Evolutionary conservation across 2,797 vertebrate genomes (phyloP).

Genomic region (Cephalopachus bancanus): DNA sequence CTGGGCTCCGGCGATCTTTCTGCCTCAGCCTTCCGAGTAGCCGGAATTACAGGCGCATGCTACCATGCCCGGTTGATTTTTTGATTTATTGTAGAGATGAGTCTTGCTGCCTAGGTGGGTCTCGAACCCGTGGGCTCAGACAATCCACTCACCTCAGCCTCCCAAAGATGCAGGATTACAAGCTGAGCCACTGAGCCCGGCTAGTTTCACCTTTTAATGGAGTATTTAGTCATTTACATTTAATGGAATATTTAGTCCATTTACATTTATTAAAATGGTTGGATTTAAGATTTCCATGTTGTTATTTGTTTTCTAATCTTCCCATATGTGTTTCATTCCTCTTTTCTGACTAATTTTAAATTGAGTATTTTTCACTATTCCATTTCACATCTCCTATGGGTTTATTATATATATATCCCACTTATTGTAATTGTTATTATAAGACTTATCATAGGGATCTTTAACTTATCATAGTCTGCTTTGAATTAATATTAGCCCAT

Average conservation of each 20-base stretch:
- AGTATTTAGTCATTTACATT: slow-evolving; percentile 28
- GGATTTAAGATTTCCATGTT: not conserved
- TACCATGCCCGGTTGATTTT: too few species aligned
- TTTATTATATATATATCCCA: not conserved
- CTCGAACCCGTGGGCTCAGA: too few species aligned
- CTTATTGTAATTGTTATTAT: not conserved
- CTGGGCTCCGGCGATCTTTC: too few species aligned
- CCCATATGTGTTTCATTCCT: not conserved
- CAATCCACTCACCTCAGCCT: too few species aligned
- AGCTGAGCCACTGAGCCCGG: too few species aligned
- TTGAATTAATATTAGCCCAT: slow-evolving; percentile 18
- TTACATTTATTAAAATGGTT: not conserved
- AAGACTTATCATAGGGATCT: not conserved
- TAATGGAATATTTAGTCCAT: not conserved
- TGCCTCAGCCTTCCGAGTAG: too few species aligned
- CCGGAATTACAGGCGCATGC: too few species aligned
- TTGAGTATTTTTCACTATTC: not conserved
- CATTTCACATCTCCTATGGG: not conserved
- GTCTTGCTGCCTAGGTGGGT: too few species aligned
- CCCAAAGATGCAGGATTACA: too few species aligned
- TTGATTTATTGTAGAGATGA: too few species aligned
- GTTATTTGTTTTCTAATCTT: slow-evolving; percentile 29
- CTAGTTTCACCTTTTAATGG: not conserved
- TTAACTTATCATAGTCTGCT: slow-evolving; percentile 30
- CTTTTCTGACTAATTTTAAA: not conserved